Base-by-base conservation (phyloP, 1,140 invertebrate species). In the Trichonephila inaurata region DNA sequence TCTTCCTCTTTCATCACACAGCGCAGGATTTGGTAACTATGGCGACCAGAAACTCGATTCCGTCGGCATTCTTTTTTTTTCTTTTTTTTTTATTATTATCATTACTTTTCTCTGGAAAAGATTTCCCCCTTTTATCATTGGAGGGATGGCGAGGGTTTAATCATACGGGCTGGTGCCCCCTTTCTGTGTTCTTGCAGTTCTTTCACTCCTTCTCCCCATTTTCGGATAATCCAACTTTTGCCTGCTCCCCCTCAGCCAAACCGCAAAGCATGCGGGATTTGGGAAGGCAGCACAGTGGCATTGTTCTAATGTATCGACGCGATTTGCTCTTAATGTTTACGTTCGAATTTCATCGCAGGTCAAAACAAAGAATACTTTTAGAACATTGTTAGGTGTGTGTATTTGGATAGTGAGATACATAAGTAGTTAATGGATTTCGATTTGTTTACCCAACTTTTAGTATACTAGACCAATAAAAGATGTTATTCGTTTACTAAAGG, bases 31-130 rank as follows among this genome's bases (percentile, higher is more conserved):
- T n/a, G 61, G 89, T 90, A 28, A 61, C 89, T 24, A 90, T 81
- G 72, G 51, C 69, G n/a, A 90, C 89, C 44, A 77, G 69, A 81
- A 90, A 90, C 72, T 81, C 66, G 69, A 81, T 90, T 90, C 89
- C 66, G 24, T 28, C 8, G 24, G 61, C 10, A 62, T 83, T 19
- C 19, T 83, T 58, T 60, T 10, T 24, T 72, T 24, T 72, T 19
- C 21, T n/a, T 12, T 44, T 44, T n/a, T 72, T 33, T 62, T 28
- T 28, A 6, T 83, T 83, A 44, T 83, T 60, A 40, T 3, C 40
- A 69, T 69, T 33, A 77, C 61, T 33, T 77, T 83, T 83, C 51
- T 16, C 44, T 24, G 44, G 12, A n/a, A 40, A n/a, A 83, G 44
- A 40, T n/a, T 83, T 60, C n/a, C 24, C 44, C 44, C 44, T 28